These are phyloP conservation scores for Pterocles burchelli DNA, from an alignment of 2,113 vertebrate species.

Conservation along the genomic window DNA sequence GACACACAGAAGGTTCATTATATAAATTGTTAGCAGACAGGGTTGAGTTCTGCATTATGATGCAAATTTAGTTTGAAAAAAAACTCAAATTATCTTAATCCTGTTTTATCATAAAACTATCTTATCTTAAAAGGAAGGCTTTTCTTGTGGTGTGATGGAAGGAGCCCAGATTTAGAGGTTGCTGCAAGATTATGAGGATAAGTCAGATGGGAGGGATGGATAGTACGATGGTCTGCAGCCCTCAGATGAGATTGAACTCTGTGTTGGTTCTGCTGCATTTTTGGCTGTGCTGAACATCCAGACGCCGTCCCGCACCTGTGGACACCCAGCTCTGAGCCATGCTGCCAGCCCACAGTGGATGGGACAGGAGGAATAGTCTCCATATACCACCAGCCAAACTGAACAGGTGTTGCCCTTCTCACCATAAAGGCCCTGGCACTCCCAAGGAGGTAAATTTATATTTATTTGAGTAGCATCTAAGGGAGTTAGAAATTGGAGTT, in stretches of 20 bases:
- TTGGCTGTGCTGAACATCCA: not conserved
- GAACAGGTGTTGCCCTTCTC: not conserved
- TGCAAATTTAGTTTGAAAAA: not conserved
- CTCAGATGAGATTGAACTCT: not conserved
- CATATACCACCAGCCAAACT: not conserved
- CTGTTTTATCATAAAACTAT: not conserved
- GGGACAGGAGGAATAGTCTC: not conserved
- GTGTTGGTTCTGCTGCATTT: not conserved
- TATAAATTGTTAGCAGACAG: not conserved
- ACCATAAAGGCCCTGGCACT: not conserved
- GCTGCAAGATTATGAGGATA: not conserved
- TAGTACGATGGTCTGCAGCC: not conserved
- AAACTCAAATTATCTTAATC: too few species aligned
- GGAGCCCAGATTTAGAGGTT: not conserved
- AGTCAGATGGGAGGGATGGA: not conserved
- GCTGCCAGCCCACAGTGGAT: rapidly evolving
- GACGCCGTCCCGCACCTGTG: not conserved
- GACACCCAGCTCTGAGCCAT: not conserved
- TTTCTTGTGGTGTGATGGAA: not conserved
- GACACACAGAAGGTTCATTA: not conserved
- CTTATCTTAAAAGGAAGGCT: not conserved
- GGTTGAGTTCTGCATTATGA: not conserved
- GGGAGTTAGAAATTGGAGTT: not conserved
- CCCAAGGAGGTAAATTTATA: not conserved
- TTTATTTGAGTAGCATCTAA: not conserved